Conservation (phyloP, 2,797 vertebrate genomes). For the Alcedo quadribrachys region DNA sequence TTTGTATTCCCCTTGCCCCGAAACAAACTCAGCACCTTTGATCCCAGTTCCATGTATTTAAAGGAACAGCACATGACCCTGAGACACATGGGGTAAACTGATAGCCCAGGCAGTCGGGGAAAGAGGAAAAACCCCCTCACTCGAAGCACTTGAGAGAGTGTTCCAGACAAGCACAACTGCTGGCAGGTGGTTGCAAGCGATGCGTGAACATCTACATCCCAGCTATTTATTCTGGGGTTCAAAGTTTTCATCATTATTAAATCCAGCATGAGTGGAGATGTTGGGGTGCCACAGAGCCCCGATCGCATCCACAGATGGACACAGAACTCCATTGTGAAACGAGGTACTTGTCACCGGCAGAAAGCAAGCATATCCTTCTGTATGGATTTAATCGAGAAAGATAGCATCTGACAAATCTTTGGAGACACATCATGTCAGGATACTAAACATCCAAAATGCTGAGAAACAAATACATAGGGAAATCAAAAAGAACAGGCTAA, state of each 20-base stretch:
- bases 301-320: neutral
- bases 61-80: neutral
- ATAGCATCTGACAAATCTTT: conserved; percentile 65
- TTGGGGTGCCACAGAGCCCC: neutral
- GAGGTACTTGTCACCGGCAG: conserved; percentile 7
- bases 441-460: conserved; percentile 48
- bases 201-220: neutral
- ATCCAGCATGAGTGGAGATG: neutral
- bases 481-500: conserved; percentile 68
- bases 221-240: neutral
- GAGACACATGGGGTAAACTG: neutral
- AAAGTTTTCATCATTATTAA: neutral
- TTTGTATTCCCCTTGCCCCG: neutral
- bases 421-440: conserved; percentile 51
- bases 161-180: neutral
- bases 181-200: neutral
- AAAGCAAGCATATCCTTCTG: conserved; percentile 29
- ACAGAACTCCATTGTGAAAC: neutral
- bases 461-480: conserved; percentile 69
- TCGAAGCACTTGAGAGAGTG: neutral
- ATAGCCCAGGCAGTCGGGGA: neutral
- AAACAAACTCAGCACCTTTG: neutral
- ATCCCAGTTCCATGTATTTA: neutral
- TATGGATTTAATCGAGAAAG: conserved; percentile 44
- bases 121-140: neutral